These are phyloP conservation scores for Microtus richardsoni DNA, from an alignment of 2,113 vertebrate genomes.

Conservation along the genomic window DNA sequence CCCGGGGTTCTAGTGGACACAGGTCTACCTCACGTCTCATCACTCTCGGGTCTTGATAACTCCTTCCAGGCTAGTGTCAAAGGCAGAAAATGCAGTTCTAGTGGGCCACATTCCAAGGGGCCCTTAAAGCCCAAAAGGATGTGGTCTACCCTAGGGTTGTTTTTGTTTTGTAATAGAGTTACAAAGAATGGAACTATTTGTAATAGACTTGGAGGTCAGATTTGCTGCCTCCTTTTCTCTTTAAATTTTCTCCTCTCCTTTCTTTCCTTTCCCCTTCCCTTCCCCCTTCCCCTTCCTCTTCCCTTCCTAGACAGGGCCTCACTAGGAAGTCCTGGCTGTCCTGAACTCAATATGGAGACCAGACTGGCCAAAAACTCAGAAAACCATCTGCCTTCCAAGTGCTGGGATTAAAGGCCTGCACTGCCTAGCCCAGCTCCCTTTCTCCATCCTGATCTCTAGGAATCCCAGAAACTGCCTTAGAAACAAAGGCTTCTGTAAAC, in stretches of 20 bases:
- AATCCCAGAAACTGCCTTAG: constrained; percentile 54
- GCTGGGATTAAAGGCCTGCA: neutral
- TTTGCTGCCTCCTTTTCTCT: neutral
- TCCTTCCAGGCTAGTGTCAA: neutral
- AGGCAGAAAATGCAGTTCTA: constrained; percentile 3
- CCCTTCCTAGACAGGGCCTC: neutral
- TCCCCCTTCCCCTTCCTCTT: too few species aligned
- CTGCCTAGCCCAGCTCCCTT: neutral
- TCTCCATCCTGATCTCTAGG: constrained; percentile 16
- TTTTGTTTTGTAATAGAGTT: neutral
- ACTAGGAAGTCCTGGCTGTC: neutral
- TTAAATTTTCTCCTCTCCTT: neutral
- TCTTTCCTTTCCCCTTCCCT: too few species aligned
- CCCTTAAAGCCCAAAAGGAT: constrained; percentile 28
- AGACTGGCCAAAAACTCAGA: neutral
- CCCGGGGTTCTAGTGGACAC: constrained; percentile 31
- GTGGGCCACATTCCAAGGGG: neutral
- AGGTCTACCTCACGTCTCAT: constrained; percentile 62
- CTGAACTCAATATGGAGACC: neutral
- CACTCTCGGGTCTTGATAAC: constrained; percentile 22
- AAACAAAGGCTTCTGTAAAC: constrained; percentile 44
- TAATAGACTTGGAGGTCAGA: constrained; percentile 13
- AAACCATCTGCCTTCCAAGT: neutral
- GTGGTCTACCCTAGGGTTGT: neutral
- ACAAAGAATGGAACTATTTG: neutral